Base-by-base conservation (phyloP, 2,113 vertebrate species). In the Oryzias curvinotus region DNA sequence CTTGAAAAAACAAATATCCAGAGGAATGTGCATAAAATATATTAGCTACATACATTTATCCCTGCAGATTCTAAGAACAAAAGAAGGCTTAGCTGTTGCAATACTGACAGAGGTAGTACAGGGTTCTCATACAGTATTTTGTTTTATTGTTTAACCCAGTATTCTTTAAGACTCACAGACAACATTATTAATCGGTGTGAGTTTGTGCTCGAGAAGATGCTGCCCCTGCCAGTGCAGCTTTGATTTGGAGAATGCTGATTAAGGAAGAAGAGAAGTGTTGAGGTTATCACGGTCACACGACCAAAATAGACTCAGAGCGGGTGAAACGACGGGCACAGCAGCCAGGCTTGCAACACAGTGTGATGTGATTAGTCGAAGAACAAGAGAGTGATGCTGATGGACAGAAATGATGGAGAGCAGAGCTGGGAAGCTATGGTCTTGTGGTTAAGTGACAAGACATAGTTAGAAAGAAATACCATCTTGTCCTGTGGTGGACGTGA, bases 271-370 rank as follows among this genome's bases (percentile, higher is more conserved):
- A 84, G 77, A 87, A 84, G 82, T 77, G 86, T 90, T 70, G 85
- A 87, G 91, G 90, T 92, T 92, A 92, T 92, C 91, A 76, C 68
- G 63, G 85, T 90, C 77, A 64, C 85, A 78, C 49, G 75, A 91
- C 91, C 77, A 83, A 91, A 92, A 91, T 92, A 92, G 89, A 90
- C 45, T 43, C 75, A 73, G 83, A 78, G 73, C 73, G 79, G 77
- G 80, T 81, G 87, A 87, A 84, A 84, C 80, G 72, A 82, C 78
- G 78, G 82, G 70, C 80, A 71, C 68, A 65, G 68, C 62, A 78
- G 78, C 71, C 23, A 52, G 73, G 71, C 87, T 81, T 23, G 48
- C 74, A 52, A 73, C 80, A 57, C 72, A 71, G 83, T 44, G 64
- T 54, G 77, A 88, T 78, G 80, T 68, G 76, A 73, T 81, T 50